Base-by-base conservation (phyloP, 2,888 invertebrate species). In the Pilophorus perplexus region DNA sequence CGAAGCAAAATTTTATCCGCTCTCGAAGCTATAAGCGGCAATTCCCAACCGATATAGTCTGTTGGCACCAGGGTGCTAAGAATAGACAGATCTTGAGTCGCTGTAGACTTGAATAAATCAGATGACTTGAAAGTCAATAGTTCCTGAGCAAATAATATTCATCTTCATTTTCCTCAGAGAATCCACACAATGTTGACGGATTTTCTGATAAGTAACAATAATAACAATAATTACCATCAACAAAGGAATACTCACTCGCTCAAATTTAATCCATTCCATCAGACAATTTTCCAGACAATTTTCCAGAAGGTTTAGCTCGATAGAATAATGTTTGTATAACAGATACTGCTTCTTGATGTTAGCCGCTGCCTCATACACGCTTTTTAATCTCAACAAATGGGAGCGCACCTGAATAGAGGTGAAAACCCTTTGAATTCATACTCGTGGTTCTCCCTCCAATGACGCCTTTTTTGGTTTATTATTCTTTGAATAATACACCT, bases 1-100 rank as follows among this genome's bases (percentile, higher is more conserved):
- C 55, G 55, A 18, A 37, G n/a, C n/a, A 55, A 38, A 18, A 55
- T 55, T 55, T 55, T 55, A 37, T 55, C 55, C 18, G 38, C 55
- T 37, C 38, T 55, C 14, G 55, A 55, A 8, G 37, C 55, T 5
- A 37, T 20, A 10, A 55, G 22, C 33, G 22, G 55, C 12, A 55
- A 20, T 55, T 55, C 55, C 55, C 37, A 55, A 20, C 55, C 55
- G 14, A 55, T 20, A 14, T 55, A 37, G 3, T 55, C 55, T 10
- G 8, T 22, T 4, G 55, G 55, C 5, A 55, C 22, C 6, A 55
- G 37, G 14, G 10, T 55, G 12, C 22, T 55, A 3, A 55, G 33
- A 3, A 38, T 18, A 1, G 22, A 22, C 18, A 55, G 38, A 4
- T 37, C n/a, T 4, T 22, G 38, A 10, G 55, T 3, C n/a, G 10